Evolutionary conservation across 1,140 invertebrate genomes (phyloP).

Genomic region (Apis florea): DNA sequence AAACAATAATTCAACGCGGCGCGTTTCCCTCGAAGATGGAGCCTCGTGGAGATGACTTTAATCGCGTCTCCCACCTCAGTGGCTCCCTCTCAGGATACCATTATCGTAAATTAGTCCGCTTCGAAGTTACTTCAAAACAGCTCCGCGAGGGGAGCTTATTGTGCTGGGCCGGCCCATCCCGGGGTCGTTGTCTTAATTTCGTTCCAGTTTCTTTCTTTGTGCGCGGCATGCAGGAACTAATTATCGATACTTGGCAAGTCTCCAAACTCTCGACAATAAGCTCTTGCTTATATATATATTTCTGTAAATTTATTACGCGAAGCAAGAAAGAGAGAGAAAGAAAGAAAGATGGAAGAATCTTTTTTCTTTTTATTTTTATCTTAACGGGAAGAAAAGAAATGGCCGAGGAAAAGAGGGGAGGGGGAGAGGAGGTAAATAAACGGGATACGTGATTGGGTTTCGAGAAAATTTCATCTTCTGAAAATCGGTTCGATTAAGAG

Average conservation of each 20-base stretch:
- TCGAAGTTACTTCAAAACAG: constrained; percentile 38
- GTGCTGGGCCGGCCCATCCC: constrained; percentile 12
- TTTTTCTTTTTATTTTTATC: neutral
- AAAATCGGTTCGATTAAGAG: too few relatives aligned
- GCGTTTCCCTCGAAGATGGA: neutral
- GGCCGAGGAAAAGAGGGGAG: too few relatives aligned
- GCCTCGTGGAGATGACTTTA: constrained; percentile 30
- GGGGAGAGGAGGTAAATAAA: neutral
- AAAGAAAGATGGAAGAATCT: neutral
- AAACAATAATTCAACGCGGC: constrained; percentile 11
- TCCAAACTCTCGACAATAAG: constrained; percentile 20
- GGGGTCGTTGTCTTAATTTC: constrained; percentile 48
- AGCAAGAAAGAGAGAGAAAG: neutral
- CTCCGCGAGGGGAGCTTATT: constrained; percentile 33
- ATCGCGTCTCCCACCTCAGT: constrained; percentile 23
- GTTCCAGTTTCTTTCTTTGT: constrained; percentile 46
- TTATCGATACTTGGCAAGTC: constrained; percentile 44
- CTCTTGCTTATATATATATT: neutral
- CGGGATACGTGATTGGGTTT: neutral
- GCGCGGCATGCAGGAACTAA: constrained; percentile 36
- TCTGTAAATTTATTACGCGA: constrained; percentile 18
- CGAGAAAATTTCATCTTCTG: too few relatives aligned
- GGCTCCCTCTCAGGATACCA: constrained; percentile 15
- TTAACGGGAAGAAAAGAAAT: too few relatives aligned
- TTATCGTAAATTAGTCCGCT: constrained; percentile 47